Evolutionary conservation across 2,888 invertebrate species (phyloP), one percentile per base, ranked within the genome.

Genomic region (Zygogramma bicolorata): DNA sequence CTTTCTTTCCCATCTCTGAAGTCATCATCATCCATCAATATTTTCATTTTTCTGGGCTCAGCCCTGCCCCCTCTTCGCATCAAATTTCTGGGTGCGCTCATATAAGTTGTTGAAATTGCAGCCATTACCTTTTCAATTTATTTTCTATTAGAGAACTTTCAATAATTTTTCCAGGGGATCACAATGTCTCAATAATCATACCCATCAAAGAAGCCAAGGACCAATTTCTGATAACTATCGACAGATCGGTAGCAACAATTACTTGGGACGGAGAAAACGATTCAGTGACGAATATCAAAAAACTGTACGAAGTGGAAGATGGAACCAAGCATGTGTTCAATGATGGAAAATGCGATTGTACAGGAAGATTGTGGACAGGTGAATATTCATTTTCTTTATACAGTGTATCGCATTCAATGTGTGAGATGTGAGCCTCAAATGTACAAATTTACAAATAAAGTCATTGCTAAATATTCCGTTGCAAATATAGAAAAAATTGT

Each of bases 301-400:
- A 84, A 22, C 78, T 93, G 2, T 88, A 89, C 0, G 90, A 90
- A 78, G 90, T 93, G 4, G 92, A 91, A 81, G 91, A 79, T 46
- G 77, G 86, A 31, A 79, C 84, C 1, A 85, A 80, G 3, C 93
- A 93, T 84, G 89, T 93, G 80, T 89, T 95, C 82, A 95, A 95
- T 80, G 95, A 95, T 82, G 95, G 92, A 38, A 95, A 95, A 86
- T 92, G 93, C 42, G 95, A 95, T 84, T 90, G 92, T 8, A 85
- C 86, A 2, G 95, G 95, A 13, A 88, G 94, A 70, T 88, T 95
- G 57, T 95, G 93, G 89, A 72, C 76, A 74, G 85, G 86, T 79
- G 82, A 53, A 25, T 53, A 5, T 22, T 27, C 22, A 13, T 53
- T 22, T 10, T 7, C 2, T 0, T 15, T 46, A 15, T 46, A 18